Conservation (phyloP, 2,113 vertebrate genomes). For the Epinephelus cyanopodus region DNA sequence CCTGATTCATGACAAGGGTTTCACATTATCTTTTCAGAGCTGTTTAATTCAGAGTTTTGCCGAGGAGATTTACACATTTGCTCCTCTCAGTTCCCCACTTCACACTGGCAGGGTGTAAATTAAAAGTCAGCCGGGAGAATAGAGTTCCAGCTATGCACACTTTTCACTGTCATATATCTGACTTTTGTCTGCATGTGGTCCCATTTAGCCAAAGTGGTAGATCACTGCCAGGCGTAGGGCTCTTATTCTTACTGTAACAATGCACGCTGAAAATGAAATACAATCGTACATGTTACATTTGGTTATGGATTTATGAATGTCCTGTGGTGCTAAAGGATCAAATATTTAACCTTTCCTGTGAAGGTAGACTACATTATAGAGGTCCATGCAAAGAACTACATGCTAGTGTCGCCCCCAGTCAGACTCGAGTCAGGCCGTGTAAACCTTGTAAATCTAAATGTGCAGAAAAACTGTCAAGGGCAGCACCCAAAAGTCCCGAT, state of each 20-base stretch:
- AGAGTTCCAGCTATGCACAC: constrained; percentile 13
- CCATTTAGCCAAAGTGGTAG: constrained; percentile 37
- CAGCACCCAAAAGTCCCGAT: constrained; percentile 20
- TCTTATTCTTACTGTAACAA: constrained; percentile 30
- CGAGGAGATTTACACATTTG: constrained; percentile 51
- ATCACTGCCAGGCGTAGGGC: constrained; percentile 24
- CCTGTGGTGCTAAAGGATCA: background rate
- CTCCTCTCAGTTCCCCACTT: constrained; percentile 28
- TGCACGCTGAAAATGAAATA: background rate
- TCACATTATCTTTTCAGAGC: constrained; percentile 59
- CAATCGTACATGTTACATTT: constrained; percentile 7
- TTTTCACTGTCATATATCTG: constrained; percentile 47
- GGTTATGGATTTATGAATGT: background rate
- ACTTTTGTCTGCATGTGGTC: constrained; percentile 52
- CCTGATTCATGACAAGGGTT: constrained; percentile 56
- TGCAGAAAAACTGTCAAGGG: constrained; percentile 23
- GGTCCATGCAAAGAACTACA: constrained; percentile 4
- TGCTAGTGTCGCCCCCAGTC: background rate
- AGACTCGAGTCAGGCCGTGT: constrained; percentile 5
- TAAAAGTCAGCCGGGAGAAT: constrained; percentile 31
- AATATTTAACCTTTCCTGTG: background rate
- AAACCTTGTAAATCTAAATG: constrained; percentile 38
- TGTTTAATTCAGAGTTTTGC: constrained; percentile 46
- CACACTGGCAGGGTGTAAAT: constrained; percentile 56
- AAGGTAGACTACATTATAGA: background rate